Evolutionary conservation across 2,113 vertebrate genomes (phyloP).

Genomic region (Centropus bengalensis): DNA sequence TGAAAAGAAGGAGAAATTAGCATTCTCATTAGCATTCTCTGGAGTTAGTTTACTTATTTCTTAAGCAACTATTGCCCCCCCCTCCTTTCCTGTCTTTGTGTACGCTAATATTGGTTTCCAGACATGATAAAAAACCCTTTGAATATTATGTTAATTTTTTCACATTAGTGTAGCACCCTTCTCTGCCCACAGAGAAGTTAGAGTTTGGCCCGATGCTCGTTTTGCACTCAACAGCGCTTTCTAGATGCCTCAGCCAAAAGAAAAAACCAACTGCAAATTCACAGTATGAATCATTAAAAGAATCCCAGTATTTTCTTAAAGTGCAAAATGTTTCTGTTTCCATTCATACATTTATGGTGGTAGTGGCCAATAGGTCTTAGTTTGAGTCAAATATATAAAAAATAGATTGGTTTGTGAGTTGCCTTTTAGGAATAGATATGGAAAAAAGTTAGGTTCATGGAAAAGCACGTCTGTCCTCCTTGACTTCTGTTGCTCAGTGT

Average conservation of each 20-base stretch:
- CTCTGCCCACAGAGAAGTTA: not conserved
- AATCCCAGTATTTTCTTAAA: not conserved
- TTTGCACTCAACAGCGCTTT: not conserved
- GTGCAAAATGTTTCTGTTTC: not conserved
- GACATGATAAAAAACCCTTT: not conserved
- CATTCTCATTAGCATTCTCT: not conserved
- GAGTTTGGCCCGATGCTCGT: not conserved
- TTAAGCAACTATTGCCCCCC: not conserved
- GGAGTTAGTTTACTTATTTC: not conserved
- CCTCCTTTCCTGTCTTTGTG: not conserved
- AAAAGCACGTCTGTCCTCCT: not conserved
- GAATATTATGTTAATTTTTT: not conserved
- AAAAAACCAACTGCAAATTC: not conserved
- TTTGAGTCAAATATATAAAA: not conserved
- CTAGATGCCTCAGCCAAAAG: not conserved
- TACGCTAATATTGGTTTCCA: not conserved
- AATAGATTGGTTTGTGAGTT: not conserved
- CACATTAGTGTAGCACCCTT: not conserved
- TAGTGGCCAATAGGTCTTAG: not conserved
- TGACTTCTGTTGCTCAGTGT: not conserved
- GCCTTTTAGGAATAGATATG: not conserved
- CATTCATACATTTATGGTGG: not conserved
- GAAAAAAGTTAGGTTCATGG: not conserved
- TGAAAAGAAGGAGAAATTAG: not conserved
- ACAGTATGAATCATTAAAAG: not conserved